Conservation (phyloP, 2,888 invertebrate genomes). For the Phortica okadai region DNA sequence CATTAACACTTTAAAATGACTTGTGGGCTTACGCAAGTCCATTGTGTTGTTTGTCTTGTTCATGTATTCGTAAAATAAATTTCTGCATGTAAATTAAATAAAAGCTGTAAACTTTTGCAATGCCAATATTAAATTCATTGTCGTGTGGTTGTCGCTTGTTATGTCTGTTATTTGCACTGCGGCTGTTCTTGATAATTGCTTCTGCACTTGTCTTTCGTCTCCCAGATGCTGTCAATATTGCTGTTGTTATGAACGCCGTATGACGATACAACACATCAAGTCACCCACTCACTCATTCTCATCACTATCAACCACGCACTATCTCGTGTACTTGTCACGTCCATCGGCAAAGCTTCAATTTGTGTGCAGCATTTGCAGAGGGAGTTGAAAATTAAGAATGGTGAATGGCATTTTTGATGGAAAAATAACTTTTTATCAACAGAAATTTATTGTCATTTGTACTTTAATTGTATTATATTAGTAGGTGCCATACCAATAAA, state of each 20-base stretch:
- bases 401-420: too few relatives aligned
- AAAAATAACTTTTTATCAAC: too few relatives aligned
- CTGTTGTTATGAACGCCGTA: neutral
- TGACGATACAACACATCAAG: conserved; percentile 11
- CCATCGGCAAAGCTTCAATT: too few relatives aligned
- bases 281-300: conserved; percentile 15
- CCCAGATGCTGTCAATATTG: neutral
- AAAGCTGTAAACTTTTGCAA: conserved; percentile 27
- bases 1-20: neutral
- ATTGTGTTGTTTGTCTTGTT: neutral
- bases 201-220: conserved; percentile 54
- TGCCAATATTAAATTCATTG: conserved; percentile 30
- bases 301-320: neutral
- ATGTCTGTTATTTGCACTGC: conserved; percentile 37
- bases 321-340: neutral
- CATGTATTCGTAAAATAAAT: neutral
- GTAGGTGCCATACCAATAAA: too few relatives aligned
- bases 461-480: too few relatives aligned
- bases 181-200: conserved; percentile 59
- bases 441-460: too few relatives aligned
- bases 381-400: too few relatives aligned
- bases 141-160: conserved; percentile 12
- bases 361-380: too few relatives aligned
- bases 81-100: conserved; percentile 22
- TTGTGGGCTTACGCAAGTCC: neutral